These are phyloP conservation scores for Cephus pulcher DNA, from an alignment of 2,888 invertebrate species.

Conservation along the genomic window DNA sequence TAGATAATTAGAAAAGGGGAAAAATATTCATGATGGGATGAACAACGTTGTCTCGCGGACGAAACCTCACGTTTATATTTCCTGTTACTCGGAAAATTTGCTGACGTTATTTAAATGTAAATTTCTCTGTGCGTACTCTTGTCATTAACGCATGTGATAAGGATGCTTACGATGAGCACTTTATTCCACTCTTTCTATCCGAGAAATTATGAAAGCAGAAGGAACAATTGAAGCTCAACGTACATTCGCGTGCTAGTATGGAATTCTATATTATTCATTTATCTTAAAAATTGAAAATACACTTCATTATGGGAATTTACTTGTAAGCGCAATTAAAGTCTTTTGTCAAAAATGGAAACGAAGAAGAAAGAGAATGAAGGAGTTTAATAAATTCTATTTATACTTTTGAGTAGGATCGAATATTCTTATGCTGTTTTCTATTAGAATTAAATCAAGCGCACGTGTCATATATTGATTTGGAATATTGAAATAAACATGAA, in stretches of 20 bases:
- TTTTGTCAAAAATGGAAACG: no score
- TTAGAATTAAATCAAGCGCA: no score
- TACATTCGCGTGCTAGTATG: neutral
- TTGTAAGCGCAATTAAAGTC: no score
- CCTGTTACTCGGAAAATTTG: neutral
- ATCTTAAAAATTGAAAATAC: no score
- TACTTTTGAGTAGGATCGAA: no score
- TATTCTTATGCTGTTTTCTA: no score
- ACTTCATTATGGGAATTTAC: no score
- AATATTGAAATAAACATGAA: no score
- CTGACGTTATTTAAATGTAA: neutral
- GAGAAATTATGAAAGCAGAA: neutral
- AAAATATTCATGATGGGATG: neutral
- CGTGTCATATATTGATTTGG: no score
- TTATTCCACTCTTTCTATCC: neutral
- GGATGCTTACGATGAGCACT: neutral
- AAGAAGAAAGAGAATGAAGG: no score
- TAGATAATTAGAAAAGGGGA: neutral
- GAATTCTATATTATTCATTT: no score
- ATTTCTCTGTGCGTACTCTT: neutral
- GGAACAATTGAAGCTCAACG: neutral
- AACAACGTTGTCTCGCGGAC: neutral
- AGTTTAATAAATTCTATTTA: no score
- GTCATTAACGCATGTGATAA: neutral
- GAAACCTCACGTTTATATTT: neutral